Base-by-base conservation (phyloP, 2,888 invertebrate genomes). In the Chouioia cunea region DNA sequence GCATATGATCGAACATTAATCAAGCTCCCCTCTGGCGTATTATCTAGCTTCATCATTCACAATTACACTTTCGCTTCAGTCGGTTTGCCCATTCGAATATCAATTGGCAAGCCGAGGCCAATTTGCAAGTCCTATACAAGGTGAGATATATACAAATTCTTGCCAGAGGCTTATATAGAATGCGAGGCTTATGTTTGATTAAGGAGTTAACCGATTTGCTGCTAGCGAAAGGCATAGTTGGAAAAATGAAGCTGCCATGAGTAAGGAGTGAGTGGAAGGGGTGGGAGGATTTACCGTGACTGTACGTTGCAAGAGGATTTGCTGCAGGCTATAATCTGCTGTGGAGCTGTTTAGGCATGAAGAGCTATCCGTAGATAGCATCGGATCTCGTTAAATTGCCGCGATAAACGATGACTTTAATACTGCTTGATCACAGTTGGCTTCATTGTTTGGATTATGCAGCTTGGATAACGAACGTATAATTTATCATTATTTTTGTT, bases 151-250 rank as follows among this genome's bases (percentile, higher is more conserved):
- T 54, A 46, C 16, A 10, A 22, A 14, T 27, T n/a, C 27, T 10
- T 12, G 43, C 53, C 6, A 6, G 27, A 78, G 78, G 77, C 78
- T 76, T 73, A 79, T 76, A 79, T 79, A 77, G 76, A 76, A 74
- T 74, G 76, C 73, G 78, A 78, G 77, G 79, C 79, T 81, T 80
- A 78, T 79, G 79, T 78, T 80, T 81, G 77, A 78, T 78, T 77
- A 79, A 79, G 81, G 77, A 79, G 77, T 79, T 80, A 67, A 75
- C 75, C 76, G 75, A 74, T 76, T 77, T 77, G 75, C 76, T 76
- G 77, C 65, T 73, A 75, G 62, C 74, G 27, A 27, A 27, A 27
- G 27, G 27, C 6, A 6, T 6, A 27, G 27, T 27, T 27, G 6
- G 69, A 70, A 65, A 65, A 15, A 44, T 27, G 27, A 27, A 27